These are phyloP conservation scores for Mola mola DNA, from an alignment of 2,113 vertebrate genomes.

Conservation along the genomic window DNA sequence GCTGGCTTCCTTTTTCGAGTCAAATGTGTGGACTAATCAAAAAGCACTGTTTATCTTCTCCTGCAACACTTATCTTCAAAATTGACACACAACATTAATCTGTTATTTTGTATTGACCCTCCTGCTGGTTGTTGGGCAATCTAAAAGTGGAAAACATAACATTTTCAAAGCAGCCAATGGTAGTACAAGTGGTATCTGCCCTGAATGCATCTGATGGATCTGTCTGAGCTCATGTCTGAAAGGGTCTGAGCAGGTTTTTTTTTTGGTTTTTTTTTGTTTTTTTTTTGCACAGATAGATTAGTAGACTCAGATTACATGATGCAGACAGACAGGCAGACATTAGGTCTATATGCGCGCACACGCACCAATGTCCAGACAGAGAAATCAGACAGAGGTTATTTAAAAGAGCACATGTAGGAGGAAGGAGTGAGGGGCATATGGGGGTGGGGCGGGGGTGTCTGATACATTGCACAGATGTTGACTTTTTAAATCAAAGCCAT, in stretches of 20 bases:
- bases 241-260: conserved; percentile 31
- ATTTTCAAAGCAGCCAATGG: background rate
- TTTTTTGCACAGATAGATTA: conserved; percentile 51
- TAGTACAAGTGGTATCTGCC: background rate
- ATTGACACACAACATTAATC: background rate
- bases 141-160: conserved; percentile 18
- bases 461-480: conserved; percentile 73
- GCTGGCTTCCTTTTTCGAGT: too few species aligned
- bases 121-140: background rate
- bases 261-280: conserved; percentile 5
- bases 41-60: background rate
- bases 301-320: conserved; percentile 58
- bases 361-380: conserved; percentile 40
- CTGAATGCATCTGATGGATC: conserved; percentile 22
- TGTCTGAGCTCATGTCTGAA: conserved; percentile 40
- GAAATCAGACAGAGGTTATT: conserved; percentile 53
- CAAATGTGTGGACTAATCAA: background rate
- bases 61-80: background rate
- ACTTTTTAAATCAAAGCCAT: conserved; percentile 66
- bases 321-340: conserved; percentile 39
- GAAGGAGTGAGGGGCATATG: conserved; percentile 13
- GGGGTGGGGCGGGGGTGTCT: conserved; percentile 30
- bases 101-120: conserved; percentile 29
- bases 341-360: conserved; percentile 34
- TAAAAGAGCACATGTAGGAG: conserved; percentile 20